Evolutionary conservation across 37 sponge, comb jelly and placozoan species (phyloP), one percentile per base, ranked within the genome.

Genomic region (Halichondria panicea): DNA sequence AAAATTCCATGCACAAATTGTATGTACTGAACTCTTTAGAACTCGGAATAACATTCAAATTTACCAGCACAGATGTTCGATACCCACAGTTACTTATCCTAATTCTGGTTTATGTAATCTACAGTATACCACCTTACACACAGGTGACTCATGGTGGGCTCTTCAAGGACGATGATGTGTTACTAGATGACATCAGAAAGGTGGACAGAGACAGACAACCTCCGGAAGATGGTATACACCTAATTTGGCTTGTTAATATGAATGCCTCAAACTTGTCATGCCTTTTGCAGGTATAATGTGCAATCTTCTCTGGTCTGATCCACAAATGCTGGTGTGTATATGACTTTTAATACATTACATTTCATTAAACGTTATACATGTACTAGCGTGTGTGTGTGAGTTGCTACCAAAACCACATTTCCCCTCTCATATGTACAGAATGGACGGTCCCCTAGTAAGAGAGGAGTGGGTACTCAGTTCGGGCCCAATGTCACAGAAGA

Each of bases 251-350:
- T 63, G 35, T 63, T 25, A 59, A 18, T 59, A 25, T 59, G 30
- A 27, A 9, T n/a, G 34, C 35, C 2, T 4, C 27, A 2, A 21
- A 63, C 35, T 34, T 32, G 21, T 25, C 4, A 63, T 4, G 3
- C 31, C 31, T 27, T 8, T 18, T 59, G 2, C 54, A 83, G 88
- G 96, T 6, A 27, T 94, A 28, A 97, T 97, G 99, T 97, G 99
- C 57, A 95, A 97, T 22, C 71, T 97, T n/a, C 73, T 97, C 45
- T 97, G 99, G 99, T 97, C 99, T 15, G 99, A 97, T 66, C 99
- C 99, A 4, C 95, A 97, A 55, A 22, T 33, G 27, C 18, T 68
- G 68, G 93, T 92, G 43, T 50, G 80, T 54, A 15, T 18, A n/a
- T n/a, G 28, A 22, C 61, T 22, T 30, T 59, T 27, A 59, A 27